A percentile compares a stretch with the other conserved stretches of the same genome.
Evolutionary conservation across 2,113 vertebrate species (phyloP).

Genomic region (Plecturocebus donacophilus): DNA sequence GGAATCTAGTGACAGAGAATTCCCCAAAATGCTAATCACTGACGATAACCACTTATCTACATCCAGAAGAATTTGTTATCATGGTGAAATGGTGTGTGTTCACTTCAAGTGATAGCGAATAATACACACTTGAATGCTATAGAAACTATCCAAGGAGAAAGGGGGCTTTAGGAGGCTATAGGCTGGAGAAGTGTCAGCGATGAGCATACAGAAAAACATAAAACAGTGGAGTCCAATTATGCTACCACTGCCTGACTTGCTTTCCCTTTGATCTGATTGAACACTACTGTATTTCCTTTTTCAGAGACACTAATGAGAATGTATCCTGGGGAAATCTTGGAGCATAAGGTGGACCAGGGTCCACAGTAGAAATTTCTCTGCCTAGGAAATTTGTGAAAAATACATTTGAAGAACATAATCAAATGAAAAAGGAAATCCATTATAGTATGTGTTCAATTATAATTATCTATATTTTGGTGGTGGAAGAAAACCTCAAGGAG

Average conservation of each 20-base stretch:
- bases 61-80: not conserved
- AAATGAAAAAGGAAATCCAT: not conserved
- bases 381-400: not conserved
- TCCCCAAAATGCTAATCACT: not conserved
- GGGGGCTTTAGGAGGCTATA: not conserved
- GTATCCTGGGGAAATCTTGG: not conserved
- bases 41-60: not conserved
- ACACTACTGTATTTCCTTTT: not conserved
- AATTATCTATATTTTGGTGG: not conserved
- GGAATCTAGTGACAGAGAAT: not conserved
- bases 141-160: not conserved
- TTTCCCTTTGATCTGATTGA: not conserved
- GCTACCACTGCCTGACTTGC: not conserved
- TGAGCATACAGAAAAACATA: not conserved
- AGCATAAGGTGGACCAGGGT: not conserved
- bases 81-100: not conserved
- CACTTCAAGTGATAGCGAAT: not conserved
- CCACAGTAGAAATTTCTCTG: not conserved
- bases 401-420: constrained; percentile 4
- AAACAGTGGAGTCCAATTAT: not conserved
- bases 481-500: not conserved
- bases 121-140: not conserved
- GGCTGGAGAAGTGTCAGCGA: not conserved
- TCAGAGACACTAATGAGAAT: not conserved
- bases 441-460: not conserved